Evolutionary conservation across 2,888 invertebrate genomes (phyloP), one percentile per base, ranked within the genome.

Genomic region (Acleris sparsana): DNA sequence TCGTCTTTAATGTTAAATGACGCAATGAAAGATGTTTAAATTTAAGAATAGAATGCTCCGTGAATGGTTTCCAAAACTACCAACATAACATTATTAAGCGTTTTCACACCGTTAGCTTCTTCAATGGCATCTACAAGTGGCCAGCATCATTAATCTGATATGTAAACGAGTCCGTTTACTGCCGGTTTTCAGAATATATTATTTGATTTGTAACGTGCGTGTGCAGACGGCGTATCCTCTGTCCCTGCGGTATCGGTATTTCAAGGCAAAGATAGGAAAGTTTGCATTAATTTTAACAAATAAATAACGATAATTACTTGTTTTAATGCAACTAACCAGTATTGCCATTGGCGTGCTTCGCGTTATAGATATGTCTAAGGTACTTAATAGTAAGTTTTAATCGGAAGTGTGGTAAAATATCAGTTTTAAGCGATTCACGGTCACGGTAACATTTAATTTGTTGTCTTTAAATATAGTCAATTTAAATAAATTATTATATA

Each of bases 31-130:
- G 57, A 46, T n/a, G 44, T 57, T 57, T 11, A 20, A 56, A 25
- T 44, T 20, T 25, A 17, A 57, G 44, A 57, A 57, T 55, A 55
- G 43, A 55, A 55, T 43, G 43, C 57, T 46, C 57, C 57, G 57
- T 20, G 33, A 49, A 59, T 17, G 49, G 17, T 57, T 33, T 33
- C 39, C 56, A 17, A 48, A 55, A 51, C 29, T 46, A 39, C 56
- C 46, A 66, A 48, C 51, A 56, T 25, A 60, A 53, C 51, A 43
- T 43, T 60, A 60, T 48, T 64, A 57, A 66, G 39, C 33, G 46
- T 66, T 62, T 66, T 66, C 66, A 62, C 61, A 66, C 57, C 57
- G 66, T 66, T 66, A 57, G 48, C 61, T 33, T 61, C 33, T 61
- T 61, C 56, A 51, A 66, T 52, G 49, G 49, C 62, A 5, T 62